Base-by-base conservation (phyloP, 1,140 invertebrate species). In the Daktulosphaira vitifoliae region DNA sequence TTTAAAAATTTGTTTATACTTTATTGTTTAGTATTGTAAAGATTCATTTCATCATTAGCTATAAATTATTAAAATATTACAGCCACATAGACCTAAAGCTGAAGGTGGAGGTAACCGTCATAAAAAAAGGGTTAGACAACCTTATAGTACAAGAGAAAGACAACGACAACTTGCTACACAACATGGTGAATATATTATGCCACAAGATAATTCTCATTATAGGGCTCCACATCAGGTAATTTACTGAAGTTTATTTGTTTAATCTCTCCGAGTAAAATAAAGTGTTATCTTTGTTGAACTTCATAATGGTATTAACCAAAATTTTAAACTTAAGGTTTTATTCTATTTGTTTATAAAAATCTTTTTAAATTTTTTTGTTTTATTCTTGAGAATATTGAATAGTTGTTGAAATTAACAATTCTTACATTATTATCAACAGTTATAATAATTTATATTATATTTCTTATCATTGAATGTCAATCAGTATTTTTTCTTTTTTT, bases 161-260 rank as follows among this genome's bases (percentile, higher is more conserved):
- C 89, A 92, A 73, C 79, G 86, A 71, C 87, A 90, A 71, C 81
- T 87, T 39, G 90, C 86, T 2, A 81, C 91, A 18, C 86, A 85
- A 16, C 87, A 89, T 70, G 90, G 90, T 29, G 89, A 93, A 73
- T 88, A 89, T 71, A 85, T 93, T 69, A 90, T 90, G 86, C 81
- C 84, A 51, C 79, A 66, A 66, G 23, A 77, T 42, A 42, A 56
- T 56, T 37, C 67, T 29, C 70, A 76, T 44, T 81, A 81, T 71
- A 73, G 78, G 29, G 79, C 78, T 33, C 76, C 76, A 23, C 76
- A 77, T 68, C 75, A 75, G 38, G 73, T 76, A 67, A 52, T 59
- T 2, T 9, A n/a, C n/a, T n/a, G n/a, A n/a, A n/a, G n/a, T n/a
- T n/a, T n/a, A n/a, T n/a, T n/a, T 6, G 8, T 50, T 62, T 7